These are phyloP conservation scores for Synodontis membranacea DNA, from an alignment of 2,113 vertebrate genomes.

Conservation along the genomic window DNA sequence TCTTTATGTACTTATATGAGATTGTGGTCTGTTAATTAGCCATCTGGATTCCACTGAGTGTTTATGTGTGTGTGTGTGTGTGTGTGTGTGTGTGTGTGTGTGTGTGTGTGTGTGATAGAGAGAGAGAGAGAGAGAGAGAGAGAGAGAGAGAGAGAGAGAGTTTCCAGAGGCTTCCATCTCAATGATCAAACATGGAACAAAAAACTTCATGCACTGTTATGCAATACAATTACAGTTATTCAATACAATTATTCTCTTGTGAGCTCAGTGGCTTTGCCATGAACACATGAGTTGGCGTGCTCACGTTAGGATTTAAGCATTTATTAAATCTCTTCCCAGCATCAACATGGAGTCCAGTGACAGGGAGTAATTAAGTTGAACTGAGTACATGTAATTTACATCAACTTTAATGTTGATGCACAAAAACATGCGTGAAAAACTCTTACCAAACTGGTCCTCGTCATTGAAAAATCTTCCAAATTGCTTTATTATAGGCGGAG, in stretches of 20 bases:
- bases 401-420: neutral
- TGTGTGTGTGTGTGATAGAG: slow-evolving; percentile 12
- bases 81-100: slow-evolving; percentile 22
- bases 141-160: neutral
- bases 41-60: slow-evolving; percentile 50
- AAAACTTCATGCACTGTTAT: neutral
- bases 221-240: neutral
- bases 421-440: neutral
- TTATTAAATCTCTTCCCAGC: slow-evolving; percentile 11
- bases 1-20: slow-evolving; percentile 42
- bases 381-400: neutral
- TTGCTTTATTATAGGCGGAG: neutral
- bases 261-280: neutral
- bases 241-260: neutral
- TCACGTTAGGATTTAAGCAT: neutral
- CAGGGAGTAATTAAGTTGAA: neutral
- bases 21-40: slow-evolving; percentile 52
- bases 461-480: neutral
- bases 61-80: slow-evolving; percentile 8
- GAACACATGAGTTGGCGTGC: neutral
- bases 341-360: neutral
- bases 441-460: neutral
- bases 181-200: neutral
- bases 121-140: neutral
- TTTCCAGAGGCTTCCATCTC: neutral